phyloP scores from a whole-genome alignment of 2,113 vertebrate species.

The Laticauda colubrina region DNA sequence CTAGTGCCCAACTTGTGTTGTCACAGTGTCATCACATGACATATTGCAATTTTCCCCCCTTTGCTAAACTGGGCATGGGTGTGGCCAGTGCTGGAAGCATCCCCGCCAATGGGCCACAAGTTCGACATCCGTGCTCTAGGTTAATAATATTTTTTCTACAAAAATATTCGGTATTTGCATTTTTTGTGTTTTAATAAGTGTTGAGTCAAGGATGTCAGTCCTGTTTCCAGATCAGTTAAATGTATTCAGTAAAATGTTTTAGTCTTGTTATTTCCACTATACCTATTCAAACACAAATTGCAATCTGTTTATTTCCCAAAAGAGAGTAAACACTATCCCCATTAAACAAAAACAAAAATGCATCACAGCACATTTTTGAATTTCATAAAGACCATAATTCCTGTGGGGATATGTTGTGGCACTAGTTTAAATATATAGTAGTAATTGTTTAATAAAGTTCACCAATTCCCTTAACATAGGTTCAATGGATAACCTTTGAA shows the following conservation, averaged over 20 bases:
- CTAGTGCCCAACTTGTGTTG: too few species aligned
- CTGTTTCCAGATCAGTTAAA: background rate
- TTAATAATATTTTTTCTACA: background rate
- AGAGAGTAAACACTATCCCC: background rate
- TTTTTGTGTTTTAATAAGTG: background rate
- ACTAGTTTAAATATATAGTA: slow-evolving; percentile 1
- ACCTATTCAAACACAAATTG: background rate
- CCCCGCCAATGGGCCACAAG: too few species aligned
- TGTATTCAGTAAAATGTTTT: background rate
- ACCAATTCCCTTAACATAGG: background rate
- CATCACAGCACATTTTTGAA: background rate
- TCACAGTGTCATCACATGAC: too few species aligned
- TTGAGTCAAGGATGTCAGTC: background rate
- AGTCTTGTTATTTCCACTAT: background rate
- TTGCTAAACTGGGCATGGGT: too few species aligned
- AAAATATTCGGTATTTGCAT: background rate
- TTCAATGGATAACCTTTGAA: slow-evolving; percentile 25
- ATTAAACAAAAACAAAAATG: background rate
- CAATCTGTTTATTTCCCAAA: background rate
- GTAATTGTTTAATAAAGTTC: slow-evolving; percentile 23
- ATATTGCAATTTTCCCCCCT: too few species aligned
- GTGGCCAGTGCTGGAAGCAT: too few species aligned
- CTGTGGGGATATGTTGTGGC: background rate
- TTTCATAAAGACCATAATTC: background rate
- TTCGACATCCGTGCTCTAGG: background rate